Base-by-base conservation (phyloP, 2,797 vertebrate genomes). In the Ciconia nigra region DNA sequence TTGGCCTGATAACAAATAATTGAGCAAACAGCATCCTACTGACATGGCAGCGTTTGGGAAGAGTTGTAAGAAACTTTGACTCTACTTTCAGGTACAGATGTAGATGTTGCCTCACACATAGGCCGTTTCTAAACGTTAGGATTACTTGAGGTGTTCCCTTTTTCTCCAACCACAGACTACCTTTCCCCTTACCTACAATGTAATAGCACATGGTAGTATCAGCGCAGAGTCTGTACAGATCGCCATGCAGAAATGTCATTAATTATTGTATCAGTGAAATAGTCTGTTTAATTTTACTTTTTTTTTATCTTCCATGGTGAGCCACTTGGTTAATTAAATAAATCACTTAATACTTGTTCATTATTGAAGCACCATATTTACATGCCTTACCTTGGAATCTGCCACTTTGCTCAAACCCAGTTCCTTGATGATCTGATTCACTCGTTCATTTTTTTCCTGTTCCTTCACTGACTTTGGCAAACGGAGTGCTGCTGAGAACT, bases 401-500 rank as follows among this genome's bases (percentile, higher is more conserved):
- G 99, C 99, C 94, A 99, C 99, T 97, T 99, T 99, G 31, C 96
- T 97, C 96, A 99, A 98, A 37, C 99, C 99, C 73, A 99, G 98
- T n/a, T 99, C 99, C 81, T 97, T 97, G 87, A 99, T 98, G 88
- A 99, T 98, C 82, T 96, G 97, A 92, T 98, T 98, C 49, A 99
- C 98, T 37, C 98, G 98, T n/a, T 98, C 97, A 26, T 99, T 98
- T 91, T 99, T 99, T 84, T 99, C 99, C 4, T 46, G 87, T 63
- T 98, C 98, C 10, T 74, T 97, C 95, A 99, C 98, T 2, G 98
- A 97, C 35, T 95, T 98, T 11, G 99, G 98, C 77, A 99, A 98
- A 15, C 99, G 98, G 37, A 99, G 98, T 0, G 99, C 99, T 16
- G 99, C 99, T 6, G 99, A 99, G 94, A 99, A 99, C 59, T 98